Conservation (phyloP, 2,113 vertebrate species). For the Microtus oregoni region DNA sequence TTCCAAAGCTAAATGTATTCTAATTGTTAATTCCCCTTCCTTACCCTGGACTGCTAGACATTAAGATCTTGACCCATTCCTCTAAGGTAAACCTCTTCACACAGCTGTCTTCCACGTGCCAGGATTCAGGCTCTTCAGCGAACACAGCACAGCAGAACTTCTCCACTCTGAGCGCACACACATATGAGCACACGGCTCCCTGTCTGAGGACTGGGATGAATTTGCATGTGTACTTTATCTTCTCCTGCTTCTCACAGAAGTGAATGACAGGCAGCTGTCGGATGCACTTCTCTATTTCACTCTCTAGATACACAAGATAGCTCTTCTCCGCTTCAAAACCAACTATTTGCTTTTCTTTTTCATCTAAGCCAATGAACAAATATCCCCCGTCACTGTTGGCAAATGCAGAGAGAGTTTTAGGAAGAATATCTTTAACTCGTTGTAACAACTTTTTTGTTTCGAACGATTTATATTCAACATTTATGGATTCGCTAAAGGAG, state of each 20-base stretch:
- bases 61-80: background rate
- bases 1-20: no score
- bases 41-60: background rate
- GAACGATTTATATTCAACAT: conserved; percentile 62
- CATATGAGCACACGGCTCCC: background rate
- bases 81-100: accelerated
- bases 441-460: background rate
- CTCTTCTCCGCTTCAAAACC: background rate
- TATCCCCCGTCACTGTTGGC: conserved; percentile 67
- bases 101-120: background rate
- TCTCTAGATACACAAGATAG: background rate
- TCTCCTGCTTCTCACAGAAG: no score
- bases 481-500: conserved; percentile 64
- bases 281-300: background rate
- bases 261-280: background rate
- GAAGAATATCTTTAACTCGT: conserved; percentile 16
- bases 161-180: background rate
- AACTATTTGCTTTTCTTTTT: background rate
- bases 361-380: conserved; percentile 65
- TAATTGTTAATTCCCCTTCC: no score
- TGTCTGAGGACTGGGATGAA: background rate
- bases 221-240: background rate
- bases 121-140: background rate
- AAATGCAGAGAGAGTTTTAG: conserved; percentile 64
- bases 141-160: conserved; percentile 29